phyloP scores from a whole-genome alignment of 1,140 invertebrate species.

The Drosophila pachea region DNA sequence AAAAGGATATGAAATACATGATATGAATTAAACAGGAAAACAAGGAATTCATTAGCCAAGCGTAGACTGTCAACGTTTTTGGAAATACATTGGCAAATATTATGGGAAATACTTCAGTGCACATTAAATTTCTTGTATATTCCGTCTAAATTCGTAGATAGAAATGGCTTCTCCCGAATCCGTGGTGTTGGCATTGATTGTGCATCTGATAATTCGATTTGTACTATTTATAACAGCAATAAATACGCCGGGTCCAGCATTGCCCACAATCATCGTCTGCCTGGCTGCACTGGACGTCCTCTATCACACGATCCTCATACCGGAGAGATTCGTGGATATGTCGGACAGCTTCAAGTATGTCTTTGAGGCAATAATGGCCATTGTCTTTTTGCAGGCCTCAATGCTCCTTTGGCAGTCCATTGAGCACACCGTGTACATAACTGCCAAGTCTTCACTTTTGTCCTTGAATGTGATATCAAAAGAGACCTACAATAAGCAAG shows the following conservation, averaged over 20 bases:
- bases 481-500: neutral
- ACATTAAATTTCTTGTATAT: constrained; percentile 10
- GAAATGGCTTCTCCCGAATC: constrained; percentile 23
- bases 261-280: constrained; percentile 7
- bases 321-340: neutral
- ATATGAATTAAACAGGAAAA: too few species aligned
- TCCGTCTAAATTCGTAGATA: neutral
- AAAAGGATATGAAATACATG: neutral
- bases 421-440: constrained; percentile 1
- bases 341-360: neutral
- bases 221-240: constrained; percentile 6
- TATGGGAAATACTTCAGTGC: neutral
- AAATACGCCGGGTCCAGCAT: neutral
- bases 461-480: neutral
- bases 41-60: too few species aligned
- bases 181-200: neutral
- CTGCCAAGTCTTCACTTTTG: constrained; percentile 1
- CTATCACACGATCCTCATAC: constrained; percentile 32
- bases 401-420: constrained; percentile 27
- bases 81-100: neutral
- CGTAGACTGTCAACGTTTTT: neutral
- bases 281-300: constrained; percentile 39
- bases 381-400: constrained; percentile 24
- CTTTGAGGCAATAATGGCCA: constrained; percentile 8
- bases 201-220: constrained; percentile 6